Percentiles rank a stretch among this genome's conserved stretches.
Evolutionary conservation across 2,797 vertebrate species (phyloP).

Genomic region (Bovichtus variegatus): DNA sequence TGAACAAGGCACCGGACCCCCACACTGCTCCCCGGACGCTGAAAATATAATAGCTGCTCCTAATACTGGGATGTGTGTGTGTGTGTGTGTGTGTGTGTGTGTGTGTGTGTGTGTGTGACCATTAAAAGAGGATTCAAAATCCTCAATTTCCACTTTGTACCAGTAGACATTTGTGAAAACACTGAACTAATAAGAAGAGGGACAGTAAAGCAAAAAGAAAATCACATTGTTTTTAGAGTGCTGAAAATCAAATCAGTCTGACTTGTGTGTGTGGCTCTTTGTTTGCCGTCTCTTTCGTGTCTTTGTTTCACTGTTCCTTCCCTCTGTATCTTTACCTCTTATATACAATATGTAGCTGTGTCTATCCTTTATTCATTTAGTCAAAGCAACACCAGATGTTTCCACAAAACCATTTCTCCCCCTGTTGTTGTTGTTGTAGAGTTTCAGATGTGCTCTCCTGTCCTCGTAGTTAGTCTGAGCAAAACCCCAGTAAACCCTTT

Average conservation of each 20-base stretch:
- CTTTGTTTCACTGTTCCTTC: background rate
- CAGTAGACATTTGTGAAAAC: background rate
- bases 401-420: constrained; percentile 2
- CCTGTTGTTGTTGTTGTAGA: background rate
- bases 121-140: no score
- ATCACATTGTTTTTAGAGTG: constrained; percentile 2
- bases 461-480: background rate
- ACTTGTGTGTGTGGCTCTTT: constrained; percentile 16
- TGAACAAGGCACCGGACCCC: no score
- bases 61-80: no score
- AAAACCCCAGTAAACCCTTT: constrained; percentile 1
- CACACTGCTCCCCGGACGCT: no score
- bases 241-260: constrained; percentile 16
- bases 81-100: no score
- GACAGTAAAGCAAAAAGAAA: background rate
- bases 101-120: no score
- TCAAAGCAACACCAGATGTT: constrained; percentile 45
- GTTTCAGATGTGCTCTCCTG: background rate
- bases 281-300: background rate
- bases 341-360: background rate
- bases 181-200: background rate
- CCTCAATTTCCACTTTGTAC: background rate
- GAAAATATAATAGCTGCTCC: no score
- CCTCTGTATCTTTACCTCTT: background rate
- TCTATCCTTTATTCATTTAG: constrained; percentile 10